Conservation (phyloP, 2,888 invertebrate species). For the Rhingia campestris region DNA sequence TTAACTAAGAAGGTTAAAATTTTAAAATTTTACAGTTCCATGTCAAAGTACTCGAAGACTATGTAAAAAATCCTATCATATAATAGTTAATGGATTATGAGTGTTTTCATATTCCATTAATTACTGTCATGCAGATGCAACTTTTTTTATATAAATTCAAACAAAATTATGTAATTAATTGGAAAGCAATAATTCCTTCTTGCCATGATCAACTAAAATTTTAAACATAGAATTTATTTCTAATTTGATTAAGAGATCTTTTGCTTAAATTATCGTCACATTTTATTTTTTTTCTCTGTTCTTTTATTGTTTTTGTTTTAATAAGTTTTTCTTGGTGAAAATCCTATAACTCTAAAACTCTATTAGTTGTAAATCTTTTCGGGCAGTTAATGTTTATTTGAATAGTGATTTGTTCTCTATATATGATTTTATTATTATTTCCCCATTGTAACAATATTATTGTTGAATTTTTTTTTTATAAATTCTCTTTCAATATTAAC, state of each 20-base stretch:
- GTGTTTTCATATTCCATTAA: too few species aligned
- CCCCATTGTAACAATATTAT: constrained; percentile 55
- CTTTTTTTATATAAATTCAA: too few species aligned
- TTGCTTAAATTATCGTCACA: constrained; percentile 34
- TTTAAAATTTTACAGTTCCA: too few species aligned
- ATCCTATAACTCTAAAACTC: constrained; percentile 71
- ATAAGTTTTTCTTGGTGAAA: constrained; percentile 62
- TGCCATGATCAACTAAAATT: constrained; percentile 22
- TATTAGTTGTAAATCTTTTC: constrained; percentile 72
- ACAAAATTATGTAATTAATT: neutral
- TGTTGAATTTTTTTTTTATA: constrained; percentile 43
- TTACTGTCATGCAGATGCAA: too few species aligned
- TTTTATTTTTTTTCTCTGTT: constrained; percentile 9
- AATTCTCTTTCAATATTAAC: constrained; percentile 46
- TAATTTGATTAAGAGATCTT: constrained; percentile 34
- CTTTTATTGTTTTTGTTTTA: constrained; percentile 9
- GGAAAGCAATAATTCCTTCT: neutral
- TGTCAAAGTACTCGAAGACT: too few species aligned
- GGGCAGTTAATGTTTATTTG: constrained; percentile 73
- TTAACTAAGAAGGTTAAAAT: too few species aligned
- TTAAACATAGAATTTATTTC: constrained; percentile 2
- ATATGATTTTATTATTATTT: constrained; percentile 38
- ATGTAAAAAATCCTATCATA: too few species aligned
- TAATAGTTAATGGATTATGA: too few species aligned
- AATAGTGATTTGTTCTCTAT: constrained; percentile 66